Percentiles rank a stretch among this genome's conserved stretches.
Conservation (phyloP, 2,797 vertebrate species). For the Eupleurogrammus muticus region DNA sequence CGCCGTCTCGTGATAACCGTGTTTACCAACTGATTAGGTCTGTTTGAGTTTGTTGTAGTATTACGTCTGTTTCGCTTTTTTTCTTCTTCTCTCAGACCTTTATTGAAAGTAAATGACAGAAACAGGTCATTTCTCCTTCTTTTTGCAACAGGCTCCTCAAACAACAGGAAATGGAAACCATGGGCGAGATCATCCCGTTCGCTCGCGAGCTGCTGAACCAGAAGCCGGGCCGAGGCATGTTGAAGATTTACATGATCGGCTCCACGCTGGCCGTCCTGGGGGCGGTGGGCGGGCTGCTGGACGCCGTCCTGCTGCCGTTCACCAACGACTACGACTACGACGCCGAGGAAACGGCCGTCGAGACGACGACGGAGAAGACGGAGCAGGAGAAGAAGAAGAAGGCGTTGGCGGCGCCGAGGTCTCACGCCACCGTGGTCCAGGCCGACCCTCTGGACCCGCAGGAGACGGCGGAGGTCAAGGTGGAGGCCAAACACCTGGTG, state of each 20-base stretch:
- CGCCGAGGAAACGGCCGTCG: constrained; percentile 64
- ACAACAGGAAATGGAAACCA: constrained; percentile 82
- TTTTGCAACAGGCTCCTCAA: constrained; percentile 36
- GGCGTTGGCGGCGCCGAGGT: constrained; percentile 41
- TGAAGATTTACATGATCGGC: constrained; percentile 92
- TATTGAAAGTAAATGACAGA: too few relatives aligned
- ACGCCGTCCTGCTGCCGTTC: constrained; percentile 87
- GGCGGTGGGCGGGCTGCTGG: constrained; percentile 86
- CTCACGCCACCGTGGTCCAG: constrained; percentile 10
- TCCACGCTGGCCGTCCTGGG: constrained; percentile 89
- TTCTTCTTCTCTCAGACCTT: too few relatives aligned
- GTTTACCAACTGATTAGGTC: too few relatives aligned
- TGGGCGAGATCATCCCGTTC: constrained; percentile 90
- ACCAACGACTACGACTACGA: constrained; percentile 56
- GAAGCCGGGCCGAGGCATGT: constrained; percentile 75
- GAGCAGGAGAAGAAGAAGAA: constrained; percentile 27
- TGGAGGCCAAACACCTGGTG: constrained; percentile 61
- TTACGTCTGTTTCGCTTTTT: too few relatives aligned
- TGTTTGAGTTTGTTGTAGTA: too few relatives aligned
- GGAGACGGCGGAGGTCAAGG: constrained; percentile 34
- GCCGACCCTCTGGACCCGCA: constrained; percentile 44
- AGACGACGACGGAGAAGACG: constrained; percentile 16
- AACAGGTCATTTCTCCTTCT: constrained; percentile 6
- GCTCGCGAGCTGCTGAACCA: constrained; percentile 88
- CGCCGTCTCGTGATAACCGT: too few relatives aligned